Percentiles rank a stretch among this genome's conserved stretches.
Conservation (phyloP, 2,888 invertebrate genomes). For the Heliconius ismenius region DNA sequence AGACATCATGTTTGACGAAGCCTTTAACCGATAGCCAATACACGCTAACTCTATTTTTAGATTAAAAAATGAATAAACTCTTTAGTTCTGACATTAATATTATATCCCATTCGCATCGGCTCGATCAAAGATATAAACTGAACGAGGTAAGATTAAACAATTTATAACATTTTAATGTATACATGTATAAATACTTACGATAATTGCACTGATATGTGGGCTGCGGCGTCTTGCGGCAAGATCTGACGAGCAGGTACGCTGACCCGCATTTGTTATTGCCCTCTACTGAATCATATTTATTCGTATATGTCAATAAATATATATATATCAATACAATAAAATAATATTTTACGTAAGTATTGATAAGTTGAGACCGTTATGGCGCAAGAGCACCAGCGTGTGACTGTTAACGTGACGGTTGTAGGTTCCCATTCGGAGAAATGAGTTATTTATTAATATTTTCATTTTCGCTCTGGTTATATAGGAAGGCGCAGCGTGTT, state of each 20-base stretch:
- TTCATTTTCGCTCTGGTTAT: no score
- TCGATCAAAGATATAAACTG: conserved; percentile 34
- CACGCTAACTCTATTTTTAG: neutral
- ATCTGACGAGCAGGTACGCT: conserved; percentile 68
- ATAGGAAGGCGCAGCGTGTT: no score
- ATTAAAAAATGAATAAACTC: no score
- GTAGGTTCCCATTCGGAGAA: no score
- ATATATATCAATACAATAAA: no score
- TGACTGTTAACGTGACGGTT: no score
- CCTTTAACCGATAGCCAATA: neutral
- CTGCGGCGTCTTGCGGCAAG: conserved; percentile 50
- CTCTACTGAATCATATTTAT: conserved; percentile 23
- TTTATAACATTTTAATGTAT: conserved; percentile 37
- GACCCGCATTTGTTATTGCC: conserved; percentile 51
- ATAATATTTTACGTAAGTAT: neutral
- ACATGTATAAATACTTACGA: conserved; percentile 44
- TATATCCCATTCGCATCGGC: neutral
- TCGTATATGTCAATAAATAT: neutral
- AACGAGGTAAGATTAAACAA: conserved; percentile 37
- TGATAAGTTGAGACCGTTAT: neutral
- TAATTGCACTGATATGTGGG: conserved; percentile 44
- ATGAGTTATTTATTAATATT: no score
- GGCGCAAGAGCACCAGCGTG: no score
- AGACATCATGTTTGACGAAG: neutral
- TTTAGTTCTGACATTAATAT: neutral